Conservation (phyloP, 2,113 vertebrate genomes). For the Antigone vipio region DNA sequence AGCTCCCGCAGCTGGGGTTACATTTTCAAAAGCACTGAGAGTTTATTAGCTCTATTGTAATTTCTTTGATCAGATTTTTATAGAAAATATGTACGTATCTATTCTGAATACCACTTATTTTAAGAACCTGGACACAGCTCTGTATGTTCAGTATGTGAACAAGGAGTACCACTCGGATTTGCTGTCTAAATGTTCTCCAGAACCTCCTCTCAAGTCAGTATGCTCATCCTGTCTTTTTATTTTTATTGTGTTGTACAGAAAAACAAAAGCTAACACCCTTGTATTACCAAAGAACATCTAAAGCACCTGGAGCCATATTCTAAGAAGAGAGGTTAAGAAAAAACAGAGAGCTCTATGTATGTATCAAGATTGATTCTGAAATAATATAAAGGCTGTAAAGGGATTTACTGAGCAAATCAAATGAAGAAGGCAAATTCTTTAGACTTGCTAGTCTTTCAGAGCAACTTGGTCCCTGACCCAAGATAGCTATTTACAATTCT, state of each 20-base stretch:
- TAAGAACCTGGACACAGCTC: neutral
- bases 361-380: slow-evolving; percentile 14
- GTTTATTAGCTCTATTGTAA: neutral
- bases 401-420: neutral
- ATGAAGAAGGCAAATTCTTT: neutral
- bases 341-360: neutral
- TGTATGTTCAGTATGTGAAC: neutral
- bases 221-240: slow-evolving; percentile 39
- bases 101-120: neutral
- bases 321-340: neutral
- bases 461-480: neutral
- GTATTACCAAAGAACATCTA: neutral
- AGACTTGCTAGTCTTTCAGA: slow-evolving; percentile 16
- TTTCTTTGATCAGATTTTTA: neutral
- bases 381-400: neutral
- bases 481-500: slow-evolving; percentile 21
- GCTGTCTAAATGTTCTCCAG: slow-evolving; percentile 29
- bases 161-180: neutral
- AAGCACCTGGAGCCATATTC: neutral
- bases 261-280: neutral
- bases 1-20: neutral
- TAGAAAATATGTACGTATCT: neutral
- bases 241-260: slow-evolving; percentile 29
- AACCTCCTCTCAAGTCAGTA: slow-evolving; percentile 16
- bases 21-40: neutral